Evolutionary conservation across 2,797 vertebrate species (phyloP).

Genomic region (Meriones psammophilus): DNA sequence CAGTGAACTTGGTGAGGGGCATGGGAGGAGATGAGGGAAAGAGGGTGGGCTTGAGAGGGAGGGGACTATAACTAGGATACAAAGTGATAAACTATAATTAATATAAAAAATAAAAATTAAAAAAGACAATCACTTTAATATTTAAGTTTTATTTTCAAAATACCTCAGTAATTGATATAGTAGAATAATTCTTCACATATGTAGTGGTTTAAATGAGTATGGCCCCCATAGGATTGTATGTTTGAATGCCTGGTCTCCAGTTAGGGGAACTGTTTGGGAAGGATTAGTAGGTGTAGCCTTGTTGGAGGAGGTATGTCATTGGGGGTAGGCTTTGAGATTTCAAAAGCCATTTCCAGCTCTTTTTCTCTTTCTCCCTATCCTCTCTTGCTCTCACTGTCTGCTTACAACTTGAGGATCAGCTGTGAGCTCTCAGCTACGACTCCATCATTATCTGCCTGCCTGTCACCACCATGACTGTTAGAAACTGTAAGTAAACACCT

Average conservation of each 20-base stretch:
- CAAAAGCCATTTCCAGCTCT: neutral
- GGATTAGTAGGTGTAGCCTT: neutral
- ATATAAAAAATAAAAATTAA: neutral
- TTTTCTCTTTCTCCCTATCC: neutral
- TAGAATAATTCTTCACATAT: conserved; percentile 47
- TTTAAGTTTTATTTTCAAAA: conserved; percentile 66
- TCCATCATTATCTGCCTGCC: neutral
- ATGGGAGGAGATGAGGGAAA: no score
- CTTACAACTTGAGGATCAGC: neutral
- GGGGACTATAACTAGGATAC: no score
- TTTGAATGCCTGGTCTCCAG: neutral
- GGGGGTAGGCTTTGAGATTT: neutral
- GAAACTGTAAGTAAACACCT: neutral
- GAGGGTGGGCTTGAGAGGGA: no score
- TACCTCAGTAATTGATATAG: neutral
- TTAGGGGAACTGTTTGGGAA: neutral
- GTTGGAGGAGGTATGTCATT: neutral
- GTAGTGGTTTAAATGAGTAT: neutral
- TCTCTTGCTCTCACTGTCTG: neutral
- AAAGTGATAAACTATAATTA: no score
- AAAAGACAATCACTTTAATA: conserved; percentile 5
- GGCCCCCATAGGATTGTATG: no score
- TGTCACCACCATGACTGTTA: neutral
- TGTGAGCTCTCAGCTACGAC: neutral
- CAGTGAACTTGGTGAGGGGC: no score